These are phyloP conservation scores for Pantherophis vulpinus DNA, from an alignment of 2,797 vertebrate species.

Conservation along the genomic window DNA sequence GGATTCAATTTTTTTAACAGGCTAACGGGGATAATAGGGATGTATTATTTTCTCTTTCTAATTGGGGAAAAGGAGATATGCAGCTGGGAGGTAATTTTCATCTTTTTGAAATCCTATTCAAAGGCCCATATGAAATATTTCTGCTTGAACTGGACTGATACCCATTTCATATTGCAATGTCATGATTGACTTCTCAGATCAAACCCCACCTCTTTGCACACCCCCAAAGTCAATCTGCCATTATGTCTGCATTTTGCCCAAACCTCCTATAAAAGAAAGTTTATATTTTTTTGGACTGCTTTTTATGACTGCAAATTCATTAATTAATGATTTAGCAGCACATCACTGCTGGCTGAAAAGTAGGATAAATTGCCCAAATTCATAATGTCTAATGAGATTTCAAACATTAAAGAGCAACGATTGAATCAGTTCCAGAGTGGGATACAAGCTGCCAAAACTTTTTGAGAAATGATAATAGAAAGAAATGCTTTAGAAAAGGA, in stretches of 20 bases:
- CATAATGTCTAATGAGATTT: constrained; percentile 45
- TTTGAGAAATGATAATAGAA: not conserved
- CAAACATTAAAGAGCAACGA: constrained; percentile 33
- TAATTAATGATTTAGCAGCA: constrained; percentile 45
- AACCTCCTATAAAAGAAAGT: not conserved
- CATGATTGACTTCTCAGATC: not conserved
- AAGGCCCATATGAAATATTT: not conserved
- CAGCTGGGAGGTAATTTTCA: not conserved
- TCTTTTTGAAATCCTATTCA: not conserved
- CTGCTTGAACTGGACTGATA: not conserved
- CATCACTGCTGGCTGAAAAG: constrained; percentile 34
- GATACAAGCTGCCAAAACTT: constrained; percentile 22
- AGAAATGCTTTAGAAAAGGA: not conserved
- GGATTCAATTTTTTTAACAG: not conserved
- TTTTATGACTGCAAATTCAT: constrained; percentile 45
- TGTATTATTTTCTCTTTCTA: not conserved
- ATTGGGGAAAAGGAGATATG: not conserved
- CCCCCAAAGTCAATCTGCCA: not conserved
- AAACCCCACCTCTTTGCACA: not conserved
- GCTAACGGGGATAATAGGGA: not conserved
- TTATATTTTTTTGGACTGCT: not conserved
- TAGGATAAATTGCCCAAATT: constrained; percentile 37
- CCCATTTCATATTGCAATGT: not conserved
- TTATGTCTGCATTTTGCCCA: not conserved
- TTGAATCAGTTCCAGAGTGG: constrained; percentile 33